These are phyloP conservation scores for Zosterops hypoxanthus DNA, from an alignment of 2,113 vertebrate genomes.

Conservation along the genomic window DNA sequence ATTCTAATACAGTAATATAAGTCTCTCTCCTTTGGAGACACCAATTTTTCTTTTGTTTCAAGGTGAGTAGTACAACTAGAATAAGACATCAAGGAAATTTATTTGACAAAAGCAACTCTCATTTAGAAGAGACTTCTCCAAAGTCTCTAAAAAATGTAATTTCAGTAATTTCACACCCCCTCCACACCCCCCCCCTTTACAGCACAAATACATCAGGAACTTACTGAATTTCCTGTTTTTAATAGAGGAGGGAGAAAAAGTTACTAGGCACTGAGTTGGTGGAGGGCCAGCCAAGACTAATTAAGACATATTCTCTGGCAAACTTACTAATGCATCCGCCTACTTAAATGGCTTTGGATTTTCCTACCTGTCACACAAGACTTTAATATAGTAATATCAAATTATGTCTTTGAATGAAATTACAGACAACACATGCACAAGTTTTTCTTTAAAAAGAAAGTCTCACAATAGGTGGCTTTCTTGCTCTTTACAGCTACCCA, in stretches of 20 bases:
- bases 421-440: neutral
- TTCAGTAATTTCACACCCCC: neutral
- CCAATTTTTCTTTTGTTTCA: neutral
- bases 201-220: neutral
- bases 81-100: neutral
- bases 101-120: neutral
- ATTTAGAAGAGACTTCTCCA: neutral
- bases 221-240: neutral
- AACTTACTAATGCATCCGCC: neutral
- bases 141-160: neutral
- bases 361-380: neutral
- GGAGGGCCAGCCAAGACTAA: neutral
- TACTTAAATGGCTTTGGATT: neutral
- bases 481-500: neutral
- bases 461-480: neutral
- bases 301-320: neutral
- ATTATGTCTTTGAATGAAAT: neutral
- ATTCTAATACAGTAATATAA: neutral
- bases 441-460: neutral
- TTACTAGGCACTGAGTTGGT: neutral
- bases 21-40: neutral
- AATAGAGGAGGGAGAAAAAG: neutral
- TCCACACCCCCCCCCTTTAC: neutral
- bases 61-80: neutral
- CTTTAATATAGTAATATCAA: neutral